A percentile compares a stretch with the other conserved stretches of the same genome.
These are phyloP conservation scores for Ypsolopha sequella DNA, from an alignment of 2,888 invertebrate genomes.

Conservation along the genomic window DNA sequence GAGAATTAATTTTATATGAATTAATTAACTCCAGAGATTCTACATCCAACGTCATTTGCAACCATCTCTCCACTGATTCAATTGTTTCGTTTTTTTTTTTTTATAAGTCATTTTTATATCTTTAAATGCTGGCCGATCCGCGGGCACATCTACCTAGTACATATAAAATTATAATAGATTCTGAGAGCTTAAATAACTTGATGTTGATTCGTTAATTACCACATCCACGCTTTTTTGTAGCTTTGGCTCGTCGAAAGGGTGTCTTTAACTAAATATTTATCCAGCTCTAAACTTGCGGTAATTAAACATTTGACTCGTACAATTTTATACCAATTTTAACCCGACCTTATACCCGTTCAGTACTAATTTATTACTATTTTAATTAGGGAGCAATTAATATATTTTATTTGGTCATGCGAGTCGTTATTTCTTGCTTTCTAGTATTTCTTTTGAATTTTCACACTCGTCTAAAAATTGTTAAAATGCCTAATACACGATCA, in stretches of 20 bases:
- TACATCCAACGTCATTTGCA: too few species aligned
- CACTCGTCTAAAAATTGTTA: too few species aligned
- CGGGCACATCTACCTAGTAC: too few species aligned
- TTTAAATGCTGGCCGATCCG: neutral
- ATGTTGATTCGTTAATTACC: too few species aligned
- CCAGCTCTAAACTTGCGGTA: slow-evolving; percentile 36
- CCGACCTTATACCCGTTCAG: slow-evolving; percentile 32
- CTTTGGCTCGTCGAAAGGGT: slow-evolving; percentile 31
- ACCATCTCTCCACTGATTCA: neutral
- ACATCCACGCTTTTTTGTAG: too few species aligned
- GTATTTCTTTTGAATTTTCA: too few species aligned
- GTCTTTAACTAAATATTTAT: slow-evolving; percentile 63
- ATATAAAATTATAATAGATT: too few species aligned
- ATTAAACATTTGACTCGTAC: slow-evolving; percentile 63
- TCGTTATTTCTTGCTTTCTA: neutral
- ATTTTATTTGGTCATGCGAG: slow-evolving; percentile 39
- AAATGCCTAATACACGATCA: too few species aligned
- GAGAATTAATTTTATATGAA: too few species aligned
- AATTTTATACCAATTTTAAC: slow-evolving; percentile 53
- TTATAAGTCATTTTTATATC: too few species aligned
- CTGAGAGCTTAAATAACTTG: too few species aligned
- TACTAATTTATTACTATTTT: slow-evolving; percentile 41
- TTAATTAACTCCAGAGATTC: too few species aligned
- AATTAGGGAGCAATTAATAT: slow-evolving; percentile 55
- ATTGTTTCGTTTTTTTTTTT: neutral